Conservation (phyloP, 2,113 vertebrate species). For the Cyanoramphus novaezelandiae region DNA sequence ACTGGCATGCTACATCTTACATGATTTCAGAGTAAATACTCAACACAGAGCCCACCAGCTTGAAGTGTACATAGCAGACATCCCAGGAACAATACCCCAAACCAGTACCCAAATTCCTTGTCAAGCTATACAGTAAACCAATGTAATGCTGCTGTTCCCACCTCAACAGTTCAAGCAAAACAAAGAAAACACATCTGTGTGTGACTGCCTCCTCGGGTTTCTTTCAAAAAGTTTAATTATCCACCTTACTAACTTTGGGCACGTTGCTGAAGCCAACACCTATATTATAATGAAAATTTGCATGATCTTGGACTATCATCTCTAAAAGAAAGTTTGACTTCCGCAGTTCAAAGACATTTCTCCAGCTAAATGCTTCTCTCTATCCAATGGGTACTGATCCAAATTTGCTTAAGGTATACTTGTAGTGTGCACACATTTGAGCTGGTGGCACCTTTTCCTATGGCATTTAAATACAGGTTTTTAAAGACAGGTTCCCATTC, state of each 20-base stretch:
- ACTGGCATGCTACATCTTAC: background rate
- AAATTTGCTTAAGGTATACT: background rate
- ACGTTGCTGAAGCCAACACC: background rate
- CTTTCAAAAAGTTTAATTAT: background rate
- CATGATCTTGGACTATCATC: background rate
- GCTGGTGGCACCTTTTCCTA: background rate
- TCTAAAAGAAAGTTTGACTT: background rate
- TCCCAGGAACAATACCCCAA: background rate
- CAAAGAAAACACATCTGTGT: fast-evolving
- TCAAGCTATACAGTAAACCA: background rate
- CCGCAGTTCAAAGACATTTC: background rate
- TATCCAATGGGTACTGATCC: background rate
- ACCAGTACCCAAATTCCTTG: background rate
- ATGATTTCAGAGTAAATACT: background rate
- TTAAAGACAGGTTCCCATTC: background rate
- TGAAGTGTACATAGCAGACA: background rate
- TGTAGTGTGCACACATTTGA: background rate
- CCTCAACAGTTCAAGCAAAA: background rate
- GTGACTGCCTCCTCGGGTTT: background rate
- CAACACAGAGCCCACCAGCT: background rate
- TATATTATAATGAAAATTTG: background rate
- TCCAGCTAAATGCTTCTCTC: background rate
- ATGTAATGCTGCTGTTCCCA: background rate
- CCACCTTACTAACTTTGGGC: background rate
- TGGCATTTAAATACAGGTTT: fast-evolving